A percentile compares a stretch with the other conserved stretches of the same genome.
These are phyloP conservation scores for Zonitis immaculata DNA, from an alignment of 2,888 invertebrate species.

Conservation along the genomic window DNA sequence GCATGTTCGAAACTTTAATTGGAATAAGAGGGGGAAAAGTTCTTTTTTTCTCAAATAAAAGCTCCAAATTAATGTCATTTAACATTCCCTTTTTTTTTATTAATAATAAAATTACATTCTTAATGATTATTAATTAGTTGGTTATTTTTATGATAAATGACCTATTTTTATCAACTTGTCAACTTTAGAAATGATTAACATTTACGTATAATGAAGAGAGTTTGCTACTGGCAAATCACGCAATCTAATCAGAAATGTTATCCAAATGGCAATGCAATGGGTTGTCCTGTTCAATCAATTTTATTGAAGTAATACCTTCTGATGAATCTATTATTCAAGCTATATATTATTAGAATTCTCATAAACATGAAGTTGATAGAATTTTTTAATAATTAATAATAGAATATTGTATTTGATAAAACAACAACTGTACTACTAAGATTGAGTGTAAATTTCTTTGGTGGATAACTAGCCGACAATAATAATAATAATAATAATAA, in stretches of 20 bases:
- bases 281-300: background rate
- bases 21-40: background rate
- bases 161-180: background rate
- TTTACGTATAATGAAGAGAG: background rate
- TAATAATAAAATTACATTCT: background rate
- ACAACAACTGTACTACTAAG: no score
- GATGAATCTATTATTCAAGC: no score
- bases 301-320: background rate
- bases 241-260: constrained; percentile 13
- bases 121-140: background rate
- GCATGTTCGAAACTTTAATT: background rate
- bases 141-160: background rate
- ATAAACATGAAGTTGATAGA: no score
- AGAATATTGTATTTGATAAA: no score
- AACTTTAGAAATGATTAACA: background rate
- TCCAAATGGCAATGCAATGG: constrained; percentile 3
- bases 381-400: no score
- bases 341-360: no score
- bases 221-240: constrained; percentile 5
- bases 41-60: background rate
- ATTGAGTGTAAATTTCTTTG: no score
- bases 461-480: no score
- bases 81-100: no score
- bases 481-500: no score
- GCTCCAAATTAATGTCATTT: background rate